These are phyloP conservation scores for Pelecanus crispus DNA, from an alignment of 2,113 vertebrate genomes.

Conservation along the genomic window DNA sequence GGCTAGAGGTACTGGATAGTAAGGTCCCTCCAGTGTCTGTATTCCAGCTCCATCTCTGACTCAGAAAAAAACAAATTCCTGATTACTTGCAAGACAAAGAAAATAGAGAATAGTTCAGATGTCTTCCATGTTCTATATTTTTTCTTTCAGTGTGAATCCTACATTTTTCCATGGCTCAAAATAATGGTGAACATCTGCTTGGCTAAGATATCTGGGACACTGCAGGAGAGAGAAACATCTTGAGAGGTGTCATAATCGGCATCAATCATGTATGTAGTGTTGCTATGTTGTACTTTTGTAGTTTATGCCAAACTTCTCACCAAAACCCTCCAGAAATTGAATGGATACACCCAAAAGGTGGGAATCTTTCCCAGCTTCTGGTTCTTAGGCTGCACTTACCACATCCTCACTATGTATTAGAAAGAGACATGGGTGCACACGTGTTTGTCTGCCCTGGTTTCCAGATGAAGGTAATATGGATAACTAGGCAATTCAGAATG, in stretches of 20 bases:
- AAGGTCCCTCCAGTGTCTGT: neutral
- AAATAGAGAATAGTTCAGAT: slow-evolving; percentile 18
- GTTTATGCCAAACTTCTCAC: slow-evolving; percentile 8
- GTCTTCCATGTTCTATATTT: neutral
- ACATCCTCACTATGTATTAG: neutral
- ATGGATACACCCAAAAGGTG: neutral
- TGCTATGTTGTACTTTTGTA: neutral
- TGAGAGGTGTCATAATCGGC: slow-evolving; percentile 28
- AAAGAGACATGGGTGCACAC: neutral
- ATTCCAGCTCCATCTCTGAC: slow-evolving; percentile 17
- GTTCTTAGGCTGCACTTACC: neutral
- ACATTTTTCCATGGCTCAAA: slow-evolving; percentile 18
- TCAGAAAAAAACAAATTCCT: slow-evolving; percentile 22
- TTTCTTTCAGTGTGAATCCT: slow-evolving; percentile 9
- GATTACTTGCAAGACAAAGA: slow-evolving; percentile 4
- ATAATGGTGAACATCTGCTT: slow-evolving; percentile 62
- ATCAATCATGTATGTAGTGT: neutral
- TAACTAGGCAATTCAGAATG: neutral
- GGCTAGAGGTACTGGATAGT: neutral
- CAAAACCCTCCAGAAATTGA: slow-evolving; percentile 1
- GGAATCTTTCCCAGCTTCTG: neutral
- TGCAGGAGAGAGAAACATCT: slow-evolving; percentile 35
- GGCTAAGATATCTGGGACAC: slow-evolving; percentile 20
- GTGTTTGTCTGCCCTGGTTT: neutral
- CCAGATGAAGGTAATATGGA: neutral